Conservation (phyloP, 2,888 invertebrate genomes). For the Patella pellucida region DNA sequence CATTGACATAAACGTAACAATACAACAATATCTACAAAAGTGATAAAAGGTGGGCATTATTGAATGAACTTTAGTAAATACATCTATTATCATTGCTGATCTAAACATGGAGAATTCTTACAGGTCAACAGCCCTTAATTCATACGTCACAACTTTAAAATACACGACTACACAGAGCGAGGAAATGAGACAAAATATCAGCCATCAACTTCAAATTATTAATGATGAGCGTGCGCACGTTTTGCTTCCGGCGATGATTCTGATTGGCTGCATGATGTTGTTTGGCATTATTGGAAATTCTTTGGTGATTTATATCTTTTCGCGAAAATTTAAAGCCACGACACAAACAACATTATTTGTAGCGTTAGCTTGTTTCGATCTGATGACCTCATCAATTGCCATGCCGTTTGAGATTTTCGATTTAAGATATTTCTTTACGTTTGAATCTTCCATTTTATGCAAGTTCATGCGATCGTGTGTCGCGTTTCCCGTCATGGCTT, state of each 20-base stretch:
- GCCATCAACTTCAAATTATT: slow-evolving; percentile 32
- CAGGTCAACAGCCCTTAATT: no score
- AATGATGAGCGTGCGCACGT: slow-evolving; percentile 45
- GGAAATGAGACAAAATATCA: not conserved
- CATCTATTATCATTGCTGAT: no score
- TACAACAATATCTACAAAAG: no score
- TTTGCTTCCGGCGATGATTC: slow-evolving; percentile 51
- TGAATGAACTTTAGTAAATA: no score
- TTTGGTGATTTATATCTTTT: slow-evolving; percentile 51
- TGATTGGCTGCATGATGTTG: slow-evolving; percentile 46
- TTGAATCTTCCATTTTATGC: slow-evolving; percentile 49
- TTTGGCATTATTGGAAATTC: slow-evolving; percentile 54
- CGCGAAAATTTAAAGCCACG: slow-evolving; percentile 43
- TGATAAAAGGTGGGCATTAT: no score
- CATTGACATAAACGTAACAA: no score
- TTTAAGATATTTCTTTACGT: slow-evolving; percentile 51
- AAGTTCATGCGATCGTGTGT: slow-evolving; percentile 48
- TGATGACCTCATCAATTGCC: slow-evolving; percentile 49
- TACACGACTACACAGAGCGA: no score
- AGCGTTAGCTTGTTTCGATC: slow-evolving; percentile 51
- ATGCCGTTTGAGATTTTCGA: slow-evolving; percentile 56
- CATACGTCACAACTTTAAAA: no score
- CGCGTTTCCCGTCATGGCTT: slow-evolving; percentile 49
- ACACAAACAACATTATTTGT: slow-evolving; percentile 52
- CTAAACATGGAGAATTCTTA: no score